A percentile compares a stretch with the other conserved stretches of the same genome.
Conservation (phyloP, 2,113 vertebrate genomes). For the Mastomys natalensis region DNA sequence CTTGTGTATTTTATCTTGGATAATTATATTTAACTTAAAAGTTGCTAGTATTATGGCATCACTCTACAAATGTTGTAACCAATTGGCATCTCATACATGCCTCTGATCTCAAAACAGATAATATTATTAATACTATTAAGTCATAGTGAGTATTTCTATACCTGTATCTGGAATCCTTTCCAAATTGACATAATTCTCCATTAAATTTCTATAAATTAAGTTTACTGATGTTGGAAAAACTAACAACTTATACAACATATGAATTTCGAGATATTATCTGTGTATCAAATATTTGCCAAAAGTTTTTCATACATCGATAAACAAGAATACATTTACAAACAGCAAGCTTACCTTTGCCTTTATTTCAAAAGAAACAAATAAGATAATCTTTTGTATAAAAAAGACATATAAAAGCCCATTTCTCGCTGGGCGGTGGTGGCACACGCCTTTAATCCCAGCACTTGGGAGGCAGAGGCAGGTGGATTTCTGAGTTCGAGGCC, state of each 20-base stretch:
- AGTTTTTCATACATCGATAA: not conserved
- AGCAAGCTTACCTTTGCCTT: not conserved
- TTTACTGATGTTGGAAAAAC: not conserved
- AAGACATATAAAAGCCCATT: not conserved
- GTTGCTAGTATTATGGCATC: not conserved
- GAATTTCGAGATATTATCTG: not conserved
- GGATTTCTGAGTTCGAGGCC: no score
- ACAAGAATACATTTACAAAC: not conserved
- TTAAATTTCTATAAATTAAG: not conserved
- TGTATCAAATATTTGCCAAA: not conserved
- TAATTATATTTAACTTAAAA: conserved; percentile 1
- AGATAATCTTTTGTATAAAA: not conserved
- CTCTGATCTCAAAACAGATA: not conserved
- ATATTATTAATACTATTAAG: not conserved
- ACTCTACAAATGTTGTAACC: not conserved
- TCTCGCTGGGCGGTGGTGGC: no score
- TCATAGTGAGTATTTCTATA: not conserved
- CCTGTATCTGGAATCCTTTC: not conserved
- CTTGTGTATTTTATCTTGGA: not conserved
- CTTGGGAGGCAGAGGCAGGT: no score
- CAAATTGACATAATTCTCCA: not conserved
- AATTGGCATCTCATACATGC: not conserved
- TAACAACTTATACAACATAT: not conserved
- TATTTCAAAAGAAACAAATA: not conserved
- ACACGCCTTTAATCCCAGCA: no score